These are phyloP conservation scores for Gallinago paraguaiae DNA, from an alignment of 2,113 vertebrate genomes.

Conservation along the genomic window DNA sequence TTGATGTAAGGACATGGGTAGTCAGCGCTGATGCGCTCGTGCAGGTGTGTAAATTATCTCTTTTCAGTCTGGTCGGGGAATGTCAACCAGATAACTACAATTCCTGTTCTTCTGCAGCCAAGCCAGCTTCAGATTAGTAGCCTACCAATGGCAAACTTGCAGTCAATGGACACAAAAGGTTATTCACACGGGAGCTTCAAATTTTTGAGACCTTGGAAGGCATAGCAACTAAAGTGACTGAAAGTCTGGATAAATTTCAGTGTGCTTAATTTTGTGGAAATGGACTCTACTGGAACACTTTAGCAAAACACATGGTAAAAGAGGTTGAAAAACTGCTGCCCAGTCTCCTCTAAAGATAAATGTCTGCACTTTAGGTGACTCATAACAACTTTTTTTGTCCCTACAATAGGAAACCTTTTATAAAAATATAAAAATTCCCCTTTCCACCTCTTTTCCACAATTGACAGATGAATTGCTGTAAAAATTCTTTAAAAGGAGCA, in stretches of 20 bases:
- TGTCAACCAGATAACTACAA: neutral
- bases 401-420: constrained; percentile 20
- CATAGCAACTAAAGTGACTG: neutral
- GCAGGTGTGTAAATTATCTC: neutral
- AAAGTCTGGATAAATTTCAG: neutral
- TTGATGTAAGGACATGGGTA: neutral
- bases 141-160: neutral
- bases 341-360: neutral
- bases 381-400: neutral
- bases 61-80: neutral
- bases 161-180: neutral
- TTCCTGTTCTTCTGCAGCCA: neutral
- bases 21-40: neutral
- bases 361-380: constrained; percentile 10
- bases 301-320: neutral
- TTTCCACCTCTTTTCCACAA: neutral
- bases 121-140: neutral
- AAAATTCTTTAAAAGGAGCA: neutral
- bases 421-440: constrained; percentile 37
- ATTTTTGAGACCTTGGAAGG: neutral
- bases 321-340: neutral
- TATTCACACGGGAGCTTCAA: neutral
- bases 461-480: neutral
- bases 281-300: neutral
- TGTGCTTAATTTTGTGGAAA: neutral